Base-by-base conservation (phyloP, 64 coral and sea anemone genomes). In the Actinia tenebrosa region DNA sequence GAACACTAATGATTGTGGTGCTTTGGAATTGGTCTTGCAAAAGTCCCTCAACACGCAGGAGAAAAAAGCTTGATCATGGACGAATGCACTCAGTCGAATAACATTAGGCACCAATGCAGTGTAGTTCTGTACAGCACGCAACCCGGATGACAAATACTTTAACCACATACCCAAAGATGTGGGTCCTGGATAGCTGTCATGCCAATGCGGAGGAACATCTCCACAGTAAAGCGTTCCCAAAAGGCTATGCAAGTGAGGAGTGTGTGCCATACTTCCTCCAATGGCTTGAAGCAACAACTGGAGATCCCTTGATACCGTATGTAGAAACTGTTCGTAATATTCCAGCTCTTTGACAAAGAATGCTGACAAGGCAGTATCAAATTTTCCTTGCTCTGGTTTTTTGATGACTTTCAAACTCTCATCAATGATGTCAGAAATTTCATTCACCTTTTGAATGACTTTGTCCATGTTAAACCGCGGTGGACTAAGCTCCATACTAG, bases 1-100 rank as follows among this genome's bases (percentile, higher is more conserved):
- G 26, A 75, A 75, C 26, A 14, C 69, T 10, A 75, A 42, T 5
- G 69, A 75, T 26, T 30, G 69, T 27, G 69, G 69, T 75, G 69
- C 69, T 75, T 75, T 75, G 10, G 69, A 75, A 26, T 75, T 75
- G 3, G 13, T 15, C 26, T 30, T 75, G 46, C 71, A 82, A 30
- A 85, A 84, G 50, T 86, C 89, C 56, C 84, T 86, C 9, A 91
- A 37, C 61, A 91, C 64, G n/a, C 71, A 91, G 23, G 89, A 83
- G 16, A 91, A 44, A 26, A 91, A 86, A 4, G 89, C 83, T 6
- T 86, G 89, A 13, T 83, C 83, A 45, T 91, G 89, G 20, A 71
- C 71, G 78, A 91, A 80, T 47, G 83, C 82, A 18, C 84, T 81
- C 37, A 91, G 89, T 3, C 68, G 58, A 79, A 78, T 80, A 7